Evolutionary conservation across 2,797 vertebrate species (phyloP), one percentile per base, ranked within the genome.

Genomic region (Chrysocyon brachyurus): DNA sequence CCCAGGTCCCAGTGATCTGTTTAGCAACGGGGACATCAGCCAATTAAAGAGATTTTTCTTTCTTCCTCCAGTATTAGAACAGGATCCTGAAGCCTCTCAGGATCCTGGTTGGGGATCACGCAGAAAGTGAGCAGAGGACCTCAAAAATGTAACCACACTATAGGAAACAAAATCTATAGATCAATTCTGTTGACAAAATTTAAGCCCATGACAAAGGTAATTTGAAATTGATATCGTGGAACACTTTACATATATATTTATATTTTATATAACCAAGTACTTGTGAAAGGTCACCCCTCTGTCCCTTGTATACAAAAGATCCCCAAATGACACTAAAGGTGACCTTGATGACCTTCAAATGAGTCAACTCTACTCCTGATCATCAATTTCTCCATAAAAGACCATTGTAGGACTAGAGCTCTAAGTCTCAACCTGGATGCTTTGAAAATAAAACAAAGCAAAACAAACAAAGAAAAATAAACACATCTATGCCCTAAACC

Each of bases 311-410:
- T 11, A 9, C n/a, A 86, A 90, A 66, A 52, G 56, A 79, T 5
- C 14, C 15, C 40, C 28, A 40, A 56, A 14, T 26, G 56, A 68
- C 19, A 94, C 33, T 12, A 12, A 57, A 5, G 2, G 6, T 49
- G 28, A 64, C 19, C 22, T 56, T 26, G 14, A 6, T 59, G 52
- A 63, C 36, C 72, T 86, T 79, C 49, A 82, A 92, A 93, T 4
- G 57, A 72, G 40, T 81, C 31, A n/a, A 46, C 63, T 66, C 26
- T 94, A 84, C 24, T 26, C 40, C n/a, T 56, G 33, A 66, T 57
- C 52, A 63, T 68, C 72, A 86, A 83, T 61, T 73, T 96, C 73
- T 46, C 15, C 81, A 85, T 15, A 73, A 83, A 89, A 79, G 40
- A 21, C 22, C 63, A 72, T 0, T 36, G 6, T 21, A 56, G 6